These are phyloP conservation scores for Octomys mimax DNA, from an alignment of 2,797 vertebrate species.

Conservation along the genomic window DNA sequence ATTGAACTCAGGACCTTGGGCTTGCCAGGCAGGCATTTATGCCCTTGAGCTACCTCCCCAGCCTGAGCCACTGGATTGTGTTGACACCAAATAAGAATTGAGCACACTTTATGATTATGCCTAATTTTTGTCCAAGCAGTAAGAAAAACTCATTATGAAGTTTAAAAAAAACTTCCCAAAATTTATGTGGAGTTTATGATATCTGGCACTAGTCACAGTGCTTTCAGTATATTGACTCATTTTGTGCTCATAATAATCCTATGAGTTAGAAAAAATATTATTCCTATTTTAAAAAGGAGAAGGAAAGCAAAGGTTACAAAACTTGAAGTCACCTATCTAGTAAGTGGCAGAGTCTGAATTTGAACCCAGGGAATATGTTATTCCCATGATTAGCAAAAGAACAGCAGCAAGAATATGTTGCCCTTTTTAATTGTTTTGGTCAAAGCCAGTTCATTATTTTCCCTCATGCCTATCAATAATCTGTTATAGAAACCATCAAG, in stretches of 20 bases:
- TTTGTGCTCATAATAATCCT: constrained; percentile 48
- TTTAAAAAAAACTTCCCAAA: constrained; percentile 20
- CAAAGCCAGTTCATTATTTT: constrained; percentile 22
- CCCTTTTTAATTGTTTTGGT: background rate
- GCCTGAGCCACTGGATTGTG: background rate
- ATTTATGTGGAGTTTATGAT: background rate
- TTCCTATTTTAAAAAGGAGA: constrained; percentile 44
- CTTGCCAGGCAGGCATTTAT: too few species aligned
- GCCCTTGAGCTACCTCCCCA: too few species aligned
- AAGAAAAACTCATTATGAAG: constrained; percentile 30
- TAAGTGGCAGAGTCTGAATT: constrained; percentile 41
- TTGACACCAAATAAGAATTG: constrained; percentile 31
- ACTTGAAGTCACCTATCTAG: background rate
- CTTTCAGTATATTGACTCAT: constrained; percentile 35
- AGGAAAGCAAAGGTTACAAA: constrained; percentile 14
- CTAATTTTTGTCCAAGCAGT: background rate
- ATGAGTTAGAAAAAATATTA: background rate
- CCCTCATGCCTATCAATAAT: background rate
- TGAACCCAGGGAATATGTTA: background rate
- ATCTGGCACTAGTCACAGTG: background rate
- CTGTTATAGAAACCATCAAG: background rate
- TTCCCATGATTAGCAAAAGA: background rate
- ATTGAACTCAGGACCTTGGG: too few species aligned
- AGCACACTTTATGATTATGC: background rate
- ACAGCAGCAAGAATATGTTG: background rate